Conservation (phyloP, 2,888 invertebrate species). For the Falcaria lacertinaria region DNA sequence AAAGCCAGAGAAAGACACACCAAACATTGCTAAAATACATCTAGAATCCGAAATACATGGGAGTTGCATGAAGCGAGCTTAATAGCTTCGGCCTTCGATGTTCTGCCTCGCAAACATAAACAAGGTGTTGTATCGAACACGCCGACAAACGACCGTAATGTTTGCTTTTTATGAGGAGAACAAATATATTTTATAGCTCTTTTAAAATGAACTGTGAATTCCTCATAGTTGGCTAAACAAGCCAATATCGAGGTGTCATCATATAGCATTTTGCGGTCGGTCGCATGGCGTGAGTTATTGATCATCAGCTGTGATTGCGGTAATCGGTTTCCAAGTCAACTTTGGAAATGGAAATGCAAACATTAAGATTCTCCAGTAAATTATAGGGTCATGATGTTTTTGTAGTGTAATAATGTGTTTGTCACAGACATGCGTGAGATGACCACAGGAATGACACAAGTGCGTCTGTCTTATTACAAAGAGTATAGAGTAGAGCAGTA, state of each 20-base stretch:
- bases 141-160: too few species aligned
- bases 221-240: not conserved
- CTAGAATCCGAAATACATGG: too few species aligned
- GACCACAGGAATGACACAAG: too few species aligned
- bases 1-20: too few species aligned
- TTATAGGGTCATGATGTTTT: too few species aligned
- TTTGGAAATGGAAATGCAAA: not conserved
- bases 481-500: too few species aligned
- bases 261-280: not conserved
- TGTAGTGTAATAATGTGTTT: too few species aligned
- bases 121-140: not conserved
- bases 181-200: not conserved
- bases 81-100: slow-evolving; percentile 7
- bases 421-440: too few species aligned
- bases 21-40: too few species aligned
- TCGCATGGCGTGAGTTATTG: not conserved
- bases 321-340: not conserved
- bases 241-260: not conserved
- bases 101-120: not conserved
- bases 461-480: too few species aligned
- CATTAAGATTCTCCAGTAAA: too few species aligned
- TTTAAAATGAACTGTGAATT: not conserved
- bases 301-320: not conserved
- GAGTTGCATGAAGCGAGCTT: slow-evolving; percentile 1
- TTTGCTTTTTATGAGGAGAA: not conserved